Evolutionary conservation across 1,140 invertebrate genomes (phyloP).

Genomic region (Leptestheria dahalacensis): DNA sequence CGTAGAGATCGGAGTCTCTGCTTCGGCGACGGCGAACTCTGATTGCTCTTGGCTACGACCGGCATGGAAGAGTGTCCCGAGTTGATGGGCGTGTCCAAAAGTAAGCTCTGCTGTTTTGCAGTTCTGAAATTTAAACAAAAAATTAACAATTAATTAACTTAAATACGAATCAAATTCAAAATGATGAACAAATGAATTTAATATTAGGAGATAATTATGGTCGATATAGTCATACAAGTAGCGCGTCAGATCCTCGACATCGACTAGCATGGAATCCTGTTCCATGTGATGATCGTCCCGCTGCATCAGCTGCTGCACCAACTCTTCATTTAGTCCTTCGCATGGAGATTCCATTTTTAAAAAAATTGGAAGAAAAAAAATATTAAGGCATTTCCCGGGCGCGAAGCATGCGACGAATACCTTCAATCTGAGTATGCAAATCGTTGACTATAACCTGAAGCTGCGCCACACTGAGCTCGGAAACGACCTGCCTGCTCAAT

Average conservation of each 20-base stretch:
- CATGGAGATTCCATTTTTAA: slow-evolving; percentile 12
- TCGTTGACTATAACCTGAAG: slow-evolving; percentile 89
- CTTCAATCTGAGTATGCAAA: slow-evolving; percentile 80
- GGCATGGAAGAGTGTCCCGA: slow-evolving; percentile 1
- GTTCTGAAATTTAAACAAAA: not conserved
- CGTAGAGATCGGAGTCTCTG: not conserved
- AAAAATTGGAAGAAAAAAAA: no score
- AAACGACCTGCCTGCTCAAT: slow-evolving; percentile 63
- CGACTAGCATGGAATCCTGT: slow-evolving; percentile 91
- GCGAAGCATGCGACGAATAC: slow-evolving; percentile 32
- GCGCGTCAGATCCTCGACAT: slow-evolving; percentile 87
- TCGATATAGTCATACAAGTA: slow-evolving; percentile 60
- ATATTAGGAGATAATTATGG: no score
- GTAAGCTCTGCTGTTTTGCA: slow-evolving; percentile 5
- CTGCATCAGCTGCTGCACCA: slow-evolving; percentile 71
- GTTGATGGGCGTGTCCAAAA: not conserved
- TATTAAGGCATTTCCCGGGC: no score
- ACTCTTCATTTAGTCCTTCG: slow-evolving; percentile 61
- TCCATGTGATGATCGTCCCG: slow-evolving; percentile 91
- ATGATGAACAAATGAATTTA: no score
- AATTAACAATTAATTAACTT: not conserved
- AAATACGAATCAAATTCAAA: no score
- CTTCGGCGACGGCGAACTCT: slow-evolving; percentile 5
- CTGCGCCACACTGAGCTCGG: slow-evolving; percentile 87
- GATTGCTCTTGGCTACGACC: not conserved